phyloP scores from a whole-genome alignment of 2,888 invertebrate species.

The Acleris sparsana region DNA sequence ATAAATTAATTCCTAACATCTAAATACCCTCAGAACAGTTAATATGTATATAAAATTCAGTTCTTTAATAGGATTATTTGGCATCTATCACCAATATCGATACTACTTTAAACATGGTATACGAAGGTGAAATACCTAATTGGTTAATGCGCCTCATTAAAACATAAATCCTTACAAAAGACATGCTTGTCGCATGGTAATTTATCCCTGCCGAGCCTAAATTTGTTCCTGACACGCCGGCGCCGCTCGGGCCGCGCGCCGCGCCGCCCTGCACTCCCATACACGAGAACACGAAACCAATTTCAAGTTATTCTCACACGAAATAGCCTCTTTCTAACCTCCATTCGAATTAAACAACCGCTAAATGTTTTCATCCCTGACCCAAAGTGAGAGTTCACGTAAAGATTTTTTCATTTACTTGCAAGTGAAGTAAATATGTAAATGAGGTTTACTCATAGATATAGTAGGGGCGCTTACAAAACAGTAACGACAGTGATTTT shows the following conservation, averaged over 20 bases:
- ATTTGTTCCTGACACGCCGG: conserved; percentile 65
- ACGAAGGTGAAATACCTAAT: conserved; percentile 79
- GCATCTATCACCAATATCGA: conserved; percentile 81
- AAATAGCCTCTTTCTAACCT: conserved; percentile 56
- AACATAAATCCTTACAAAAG: conserved; percentile 65
- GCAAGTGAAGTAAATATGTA: conserved; percentile 46
- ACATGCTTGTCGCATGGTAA: conserved; percentile 53
- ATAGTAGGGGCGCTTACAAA: conserved; percentile 29
- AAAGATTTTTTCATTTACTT: conserved; percentile 52
- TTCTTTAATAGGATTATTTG: conserved; percentile 84
- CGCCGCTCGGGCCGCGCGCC: conserved; percentile 41
- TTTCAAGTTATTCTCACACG: conserved; percentile 48
- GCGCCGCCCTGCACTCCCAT: conserved; percentile 50
- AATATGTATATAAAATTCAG: conserved; percentile 83
- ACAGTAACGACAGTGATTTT: conserved; percentile 11
- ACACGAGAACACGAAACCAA: conserved; percentile 53
- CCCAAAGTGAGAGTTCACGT: conserved; percentile 44
- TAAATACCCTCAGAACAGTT: conserved; percentile 83
- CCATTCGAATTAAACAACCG: conserved; percentile 47
- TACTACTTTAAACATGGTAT: conserved; percentile 80
- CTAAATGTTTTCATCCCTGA: conserved; percentile 46
- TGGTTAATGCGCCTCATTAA: conserved; percentile 69
- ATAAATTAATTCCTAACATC: conserved; percentile 74
- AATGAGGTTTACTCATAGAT: conserved; percentile 26
- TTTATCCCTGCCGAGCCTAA: conserved; percentile 79